These are phyloP conservation scores for Scaptomyza caliginosa DNA, from an alignment of 2,888 invertebrate genomes.

Conservation along the genomic window DNA sequence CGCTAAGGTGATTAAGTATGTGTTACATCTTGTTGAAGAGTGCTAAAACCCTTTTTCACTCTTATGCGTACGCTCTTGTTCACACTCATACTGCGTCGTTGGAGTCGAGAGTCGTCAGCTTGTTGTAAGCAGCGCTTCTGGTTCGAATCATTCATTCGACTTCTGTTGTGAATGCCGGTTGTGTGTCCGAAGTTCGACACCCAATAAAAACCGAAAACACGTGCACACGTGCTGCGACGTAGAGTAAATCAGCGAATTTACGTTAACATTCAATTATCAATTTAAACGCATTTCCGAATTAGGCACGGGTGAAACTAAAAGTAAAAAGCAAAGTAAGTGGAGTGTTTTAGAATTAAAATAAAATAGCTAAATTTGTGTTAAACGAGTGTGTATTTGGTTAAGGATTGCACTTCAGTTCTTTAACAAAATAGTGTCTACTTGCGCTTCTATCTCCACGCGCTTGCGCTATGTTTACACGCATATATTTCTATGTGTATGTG, in stretches of 20 bases:
- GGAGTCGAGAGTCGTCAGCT: not conserved
- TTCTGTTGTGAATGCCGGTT: conserved; percentile 18
- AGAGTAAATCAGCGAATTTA: conserved; percentile 1
- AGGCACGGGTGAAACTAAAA: not conserved
- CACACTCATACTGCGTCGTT: not conserved
- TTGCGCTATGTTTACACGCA: too few species aligned
- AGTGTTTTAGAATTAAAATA: not conserved
- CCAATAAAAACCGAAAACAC: conserved; percentile 65
- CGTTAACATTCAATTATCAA: not conserved
- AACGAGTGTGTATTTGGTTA: not conserved
- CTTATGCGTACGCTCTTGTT: not conserved
- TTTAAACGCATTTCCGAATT: conserved; percentile 7
- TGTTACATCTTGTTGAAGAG: too few species aligned
- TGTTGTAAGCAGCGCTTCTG: conserved; percentile 7
- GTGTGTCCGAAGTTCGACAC: conserved; percentile 13
- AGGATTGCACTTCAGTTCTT: not conserved
- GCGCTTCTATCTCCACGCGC: not conserved
- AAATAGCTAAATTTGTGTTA: too few species aligned
- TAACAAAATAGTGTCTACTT: not conserved
- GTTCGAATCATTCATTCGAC: conserved; percentile 13
- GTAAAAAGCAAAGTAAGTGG: conserved; percentile 9
- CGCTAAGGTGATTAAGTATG: not conserved
- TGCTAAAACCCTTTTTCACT: not conserved
- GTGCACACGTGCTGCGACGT: conserved; percentile 48
- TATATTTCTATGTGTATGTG: not conserved